Percentiles rank a stretch among this genome's conserved stretches.
Conservation (phyloP, 1,140 invertebrate genomes). For the Drosophila pruinosa region DNA sequence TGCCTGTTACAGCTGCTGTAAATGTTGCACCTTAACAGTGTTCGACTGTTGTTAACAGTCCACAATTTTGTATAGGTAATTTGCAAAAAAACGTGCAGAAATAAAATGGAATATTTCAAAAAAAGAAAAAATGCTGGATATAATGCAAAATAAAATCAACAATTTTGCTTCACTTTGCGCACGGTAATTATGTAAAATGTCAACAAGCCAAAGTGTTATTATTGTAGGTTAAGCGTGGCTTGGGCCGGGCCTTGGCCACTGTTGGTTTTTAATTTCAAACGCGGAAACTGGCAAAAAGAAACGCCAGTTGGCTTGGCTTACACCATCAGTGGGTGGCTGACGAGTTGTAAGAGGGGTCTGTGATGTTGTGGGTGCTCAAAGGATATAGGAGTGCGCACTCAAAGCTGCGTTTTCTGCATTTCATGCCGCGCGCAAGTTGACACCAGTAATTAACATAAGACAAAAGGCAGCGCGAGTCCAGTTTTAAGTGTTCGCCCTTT, state of each 20-base stretch:
- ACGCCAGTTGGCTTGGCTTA: conserved; percentile 21
- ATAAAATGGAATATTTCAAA: conserved; percentile 21
- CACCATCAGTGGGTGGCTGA: neutral
- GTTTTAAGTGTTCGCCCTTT: conserved; percentile 74
- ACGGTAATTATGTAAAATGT: conserved; percentile 79
- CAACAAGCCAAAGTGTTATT: conserved; percentile 73
- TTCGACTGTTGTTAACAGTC: conserved; percentile 15
- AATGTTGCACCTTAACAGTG: conserved; percentile 16
- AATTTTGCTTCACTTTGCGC: conserved; percentile 76
- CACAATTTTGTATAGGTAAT: conserved; percentile 3
- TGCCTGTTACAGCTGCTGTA: neutral
- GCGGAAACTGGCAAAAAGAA: conserved; percentile 45
- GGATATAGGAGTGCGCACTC: conserved; percentile 75
- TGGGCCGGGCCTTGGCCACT: conserved; percentile 70
- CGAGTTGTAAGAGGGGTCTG: too few species aligned
- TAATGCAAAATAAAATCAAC: conserved; percentile 80
- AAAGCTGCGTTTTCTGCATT: conserved; percentile 60
- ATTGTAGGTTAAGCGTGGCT: conserved; percentile 76
- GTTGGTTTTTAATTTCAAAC: conserved; percentile 80
- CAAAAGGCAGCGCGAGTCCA: conserved; percentile 63
- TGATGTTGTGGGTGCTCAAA: conserved; percentile 59
- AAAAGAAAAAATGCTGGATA: conserved; percentile 22
- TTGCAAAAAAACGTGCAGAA: conserved; percentile 13
- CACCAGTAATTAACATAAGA: conserved; percentile 81
- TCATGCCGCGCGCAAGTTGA: conserved; percentile 54